A percentile compares a stretch with the other conserved stretches of the same genome.
phyloP scores from a whole-genome alignment of 2,888 invertebrate genomes.

The Drosophila cognata region DNA sequence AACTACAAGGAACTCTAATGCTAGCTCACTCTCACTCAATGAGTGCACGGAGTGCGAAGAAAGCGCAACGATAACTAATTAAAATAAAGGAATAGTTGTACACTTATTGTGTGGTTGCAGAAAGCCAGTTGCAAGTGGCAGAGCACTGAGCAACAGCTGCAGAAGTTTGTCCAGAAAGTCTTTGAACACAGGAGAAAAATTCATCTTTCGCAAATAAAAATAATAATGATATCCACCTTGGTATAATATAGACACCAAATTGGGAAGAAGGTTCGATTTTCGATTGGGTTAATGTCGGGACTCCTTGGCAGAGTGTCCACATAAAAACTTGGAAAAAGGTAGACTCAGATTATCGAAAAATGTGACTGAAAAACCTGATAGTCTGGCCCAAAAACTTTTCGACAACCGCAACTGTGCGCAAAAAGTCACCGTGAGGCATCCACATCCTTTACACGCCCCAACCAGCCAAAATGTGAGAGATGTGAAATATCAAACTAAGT shows the following conservation, averaged over 20 bases:
- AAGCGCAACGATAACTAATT: not conserved
- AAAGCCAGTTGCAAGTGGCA: not conserved
- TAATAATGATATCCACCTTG: not conserved
- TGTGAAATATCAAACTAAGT: not conserved
- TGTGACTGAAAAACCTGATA: constrained; percentile 59
- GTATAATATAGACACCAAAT: too few species aligned
- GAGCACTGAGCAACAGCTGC: not conserved
- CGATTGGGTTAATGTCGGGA: not conserved
- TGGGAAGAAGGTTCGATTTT: not conserved
- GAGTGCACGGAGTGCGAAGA: not conserved
- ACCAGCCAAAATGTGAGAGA: not conserved
- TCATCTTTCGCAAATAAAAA: not conserved
- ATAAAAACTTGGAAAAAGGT: not conserved
- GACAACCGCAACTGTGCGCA: constrained; percentile 18
- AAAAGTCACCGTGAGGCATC: constrained; percentile 22
- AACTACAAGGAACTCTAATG: not conserved
- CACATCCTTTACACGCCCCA: constrained; percentile 5
- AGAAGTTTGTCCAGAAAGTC: not conserved
- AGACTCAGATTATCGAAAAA: constrained; percentile 29
- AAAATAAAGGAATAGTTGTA: not conserved
- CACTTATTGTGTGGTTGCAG: not conserved
- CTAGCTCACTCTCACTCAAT: not conserved
- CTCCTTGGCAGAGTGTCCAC: not conserved
- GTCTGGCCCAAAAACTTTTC: constrained; percentile 54
- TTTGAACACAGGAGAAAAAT: not conserved